Evolutionary conservation across 2,888 invertebrate genomes (phyloP).

Genomic region (Dioctria rufipes): DNA sequence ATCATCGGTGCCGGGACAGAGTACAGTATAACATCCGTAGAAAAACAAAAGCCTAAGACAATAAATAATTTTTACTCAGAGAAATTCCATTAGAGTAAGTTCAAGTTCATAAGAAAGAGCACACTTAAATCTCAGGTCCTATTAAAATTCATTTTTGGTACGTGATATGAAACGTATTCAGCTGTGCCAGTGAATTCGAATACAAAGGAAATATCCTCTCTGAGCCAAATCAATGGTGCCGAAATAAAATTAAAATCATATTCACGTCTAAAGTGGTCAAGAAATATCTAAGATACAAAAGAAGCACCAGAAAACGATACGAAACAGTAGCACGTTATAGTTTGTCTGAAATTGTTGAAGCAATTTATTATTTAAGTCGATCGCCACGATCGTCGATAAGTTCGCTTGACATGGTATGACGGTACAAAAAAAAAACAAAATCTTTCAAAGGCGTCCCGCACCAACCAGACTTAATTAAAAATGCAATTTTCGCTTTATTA

Average conservation of each 20-base stretch:
- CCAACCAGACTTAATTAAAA: slow-evolving; percentile 53
- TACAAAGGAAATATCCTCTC: slow-evolving; percentile 31
- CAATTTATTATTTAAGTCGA: slow-evolving; percentile 53
- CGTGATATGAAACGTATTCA: slow-evolving; percentile 60
- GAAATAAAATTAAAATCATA: slow-evolving; percentile 56
- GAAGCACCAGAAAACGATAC: slow-evolving; percentile 6
- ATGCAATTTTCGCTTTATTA: slow-evolving; percentile 56
- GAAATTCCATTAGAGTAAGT: slow-evolving; percentile 56
- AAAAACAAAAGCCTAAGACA: slow-evolving; percentile 23
- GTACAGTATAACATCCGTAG: slow-evolving; percentile 17
- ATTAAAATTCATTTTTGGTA: slow-evolving; percentile 60
- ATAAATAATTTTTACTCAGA: slow-evolving; percentile 44
- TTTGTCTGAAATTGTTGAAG: neutral
- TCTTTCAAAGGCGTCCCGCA: slow-evolving; percentile 44
- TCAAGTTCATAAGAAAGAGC: slow-evolving; percentile 47
- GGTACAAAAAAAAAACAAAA: slow-evolving; percentile 14
- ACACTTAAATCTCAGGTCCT: slow-evolving; percentile 52
- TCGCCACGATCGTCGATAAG: slow-evolving; percentile 43
- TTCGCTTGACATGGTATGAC: neutral
- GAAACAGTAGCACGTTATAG: slow-evolving; percentile 19
- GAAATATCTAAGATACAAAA: slow-evolving; percentile 50
- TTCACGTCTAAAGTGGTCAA: slow-evolving; percentile 49
- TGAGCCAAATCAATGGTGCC: slow-evolving; percentile 47
- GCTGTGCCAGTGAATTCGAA: slow-evolving; percentile 3
- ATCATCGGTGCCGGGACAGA: slow-evolving; percentile 7